Conservation (phyloP, 2,888 invertebrate species). For the Julus scandinavius region DNA sequence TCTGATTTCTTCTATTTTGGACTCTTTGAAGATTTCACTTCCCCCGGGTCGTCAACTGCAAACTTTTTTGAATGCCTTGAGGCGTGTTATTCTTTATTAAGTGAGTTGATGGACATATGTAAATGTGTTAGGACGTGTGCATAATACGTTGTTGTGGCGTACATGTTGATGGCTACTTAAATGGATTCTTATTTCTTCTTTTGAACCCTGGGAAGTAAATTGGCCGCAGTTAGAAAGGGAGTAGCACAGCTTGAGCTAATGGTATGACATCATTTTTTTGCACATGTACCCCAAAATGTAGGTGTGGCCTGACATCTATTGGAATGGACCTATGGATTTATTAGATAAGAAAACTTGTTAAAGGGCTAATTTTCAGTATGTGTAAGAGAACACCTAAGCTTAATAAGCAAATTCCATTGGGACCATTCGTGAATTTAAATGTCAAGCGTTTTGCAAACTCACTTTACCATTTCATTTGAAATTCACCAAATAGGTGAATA, state of each 20-base stretch:
- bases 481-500: too few species aligned
- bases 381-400: too few species aligned
- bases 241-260: not conserved
- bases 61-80: not conserved
- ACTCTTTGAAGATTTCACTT: constrained; percentile 1
- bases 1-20: not conserved
- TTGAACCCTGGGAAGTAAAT: not conserved
- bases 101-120: not conserved
- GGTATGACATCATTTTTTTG: not conserved
- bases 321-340: too few species aligned
- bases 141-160: constrained; percentile 28
- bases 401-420: too few species aligned
- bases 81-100: not conserved
- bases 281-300: not conserved
- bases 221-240: not conserved
- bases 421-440: too few species aligned
- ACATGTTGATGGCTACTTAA: not conserved
- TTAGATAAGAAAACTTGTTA: too few species aligned
- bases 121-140: not conserved
- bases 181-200: not conserved
- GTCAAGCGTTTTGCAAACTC: too few species aligned
- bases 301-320: not conserved
- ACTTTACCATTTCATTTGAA: too few species aligned
- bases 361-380: too few species aligned
- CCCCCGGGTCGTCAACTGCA: not conserved